Evolutionary conservation across 2,888 invertebrate species (phyloP), one percentile per base, ranked within the genome.

Genomic region (Trissolcus japonicus): DNA sequence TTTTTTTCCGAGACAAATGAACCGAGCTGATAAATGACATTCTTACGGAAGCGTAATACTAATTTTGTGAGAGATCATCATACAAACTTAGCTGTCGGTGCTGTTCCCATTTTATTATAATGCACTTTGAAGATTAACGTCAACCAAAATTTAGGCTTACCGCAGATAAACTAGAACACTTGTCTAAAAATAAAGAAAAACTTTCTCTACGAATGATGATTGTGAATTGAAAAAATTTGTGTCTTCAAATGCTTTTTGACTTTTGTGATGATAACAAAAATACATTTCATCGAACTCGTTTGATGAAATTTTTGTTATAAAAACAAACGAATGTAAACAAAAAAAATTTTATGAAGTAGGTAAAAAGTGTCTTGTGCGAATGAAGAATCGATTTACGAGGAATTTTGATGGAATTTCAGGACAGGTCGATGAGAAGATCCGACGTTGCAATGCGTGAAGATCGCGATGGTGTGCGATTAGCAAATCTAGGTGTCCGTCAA

Each of bases 351-450:
- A 25, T 16, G 50, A 40, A 43, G 46, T 21, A 16, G 16, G 17
- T 21, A 53, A 59, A 56, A 56, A 62, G 41, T 40, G 21, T 46
- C 53, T 51, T 25, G 13, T 21, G 21, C 48, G 25, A 62, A 35
- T 48, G 19, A 67, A 57, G 61, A 74, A 79, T 76, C 65, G 56
- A 79, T 79, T 79, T 73, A 81, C 79, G 46, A 78, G 75, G 78
- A 77, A 78, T 82, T 78, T 86, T 86, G 76, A 82, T 87, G 85
- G 83, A 79, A 82, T 86, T 86, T 85, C 87, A 86, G 86, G 86
- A 82, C 79, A 86, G 85, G 81, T 84, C 87, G 77, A 84, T 84
- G 79, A 84, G 85, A 80, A 85, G 86, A 80, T 80, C 83, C 54
- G 80, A 82, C 57, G 78, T 79, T 51, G 75, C 81, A 80, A 81